These are phyloP conservation scores for Pandemis cinnamomeana DNA, from an alignment of 2,888 invertebrate species.

Conservation along the genomic window DNA sequence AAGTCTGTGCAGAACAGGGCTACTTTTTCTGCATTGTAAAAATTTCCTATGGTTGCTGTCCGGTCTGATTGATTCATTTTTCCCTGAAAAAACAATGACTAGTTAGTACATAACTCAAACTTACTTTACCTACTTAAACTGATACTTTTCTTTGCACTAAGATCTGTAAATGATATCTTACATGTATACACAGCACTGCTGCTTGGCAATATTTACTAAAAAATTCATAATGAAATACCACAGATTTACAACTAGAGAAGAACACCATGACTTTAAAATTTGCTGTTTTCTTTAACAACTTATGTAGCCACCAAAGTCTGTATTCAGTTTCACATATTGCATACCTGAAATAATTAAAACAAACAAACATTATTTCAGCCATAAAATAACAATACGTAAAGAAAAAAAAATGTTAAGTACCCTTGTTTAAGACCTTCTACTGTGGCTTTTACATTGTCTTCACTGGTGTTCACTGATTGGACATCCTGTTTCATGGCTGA, in stretches of 20 bases:
- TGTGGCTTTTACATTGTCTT: conserved; percentile 91
- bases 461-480: conserved; percentile 95
- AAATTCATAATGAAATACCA: conserved; percentile 96
- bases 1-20: conserved; percentile 98
- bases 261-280: conserved; percentile 98
- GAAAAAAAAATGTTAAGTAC: conserved; percentile 46
- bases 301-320: conserved; percentile 95
- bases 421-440: conserved; percentile 93
- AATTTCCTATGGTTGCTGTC: conserved; percentile 96
- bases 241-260: conserved; percentile 98
- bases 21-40: conserved; percentile 95
- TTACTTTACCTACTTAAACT: too few species aligned
- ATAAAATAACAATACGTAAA: neutral
- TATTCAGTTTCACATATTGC: conserved; percentile 97
- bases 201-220: conserved; percentile 95
- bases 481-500: conserved; percentile 96
- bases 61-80: conserved; percentile 99
- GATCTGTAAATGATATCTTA: conserved; percentile 76
- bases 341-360: conserved; percentile 85
- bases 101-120: neutral
- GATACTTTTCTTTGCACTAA: too few species aligned
- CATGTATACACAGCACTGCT: conserved; percentile 96
- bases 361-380: neutral
- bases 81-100: conserved; percentile 87
- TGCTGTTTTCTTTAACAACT: conserved; percentile 96